Evolutionary conservation across 2,888 invertebrate species (phyloP).

Genomic region (Synanthedon myopaeformis): DNA sequence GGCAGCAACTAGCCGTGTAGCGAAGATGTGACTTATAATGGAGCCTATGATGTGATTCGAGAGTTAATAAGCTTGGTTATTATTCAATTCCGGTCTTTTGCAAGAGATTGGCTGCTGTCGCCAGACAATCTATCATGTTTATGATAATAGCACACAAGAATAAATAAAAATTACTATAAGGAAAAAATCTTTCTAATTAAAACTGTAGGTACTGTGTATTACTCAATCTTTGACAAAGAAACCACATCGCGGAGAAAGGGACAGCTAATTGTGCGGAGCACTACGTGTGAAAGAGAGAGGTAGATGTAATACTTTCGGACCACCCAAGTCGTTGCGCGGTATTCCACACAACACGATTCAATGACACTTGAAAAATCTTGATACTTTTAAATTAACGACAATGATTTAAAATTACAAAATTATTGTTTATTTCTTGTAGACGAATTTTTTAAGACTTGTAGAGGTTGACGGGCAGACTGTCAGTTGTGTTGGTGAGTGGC

Average conservation of each 20-base stretch:
- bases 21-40: no score
- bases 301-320: slow-evolving; percentile 29
- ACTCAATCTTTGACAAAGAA: slow-evolving; percentile 41
- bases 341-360: slow-evolving; percentile 40
- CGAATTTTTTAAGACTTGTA: neutral
- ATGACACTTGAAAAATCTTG: slow-evolving; percentile 37
- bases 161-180: neutral
- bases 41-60: no score
- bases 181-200: neutral
- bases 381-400: slow-evolving; percentile 18
- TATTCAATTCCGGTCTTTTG: no score
- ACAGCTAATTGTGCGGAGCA: slow-evolving; percentile 1
- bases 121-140: neutral
- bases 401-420: slow-evolving; percentile 6
- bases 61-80: no score
- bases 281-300: slow-evolving; percentile 20
- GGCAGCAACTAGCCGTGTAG: no score
- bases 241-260: slow-evolving; percentile 13
- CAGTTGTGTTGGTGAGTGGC: no score
- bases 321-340: slow-evolving; percentile 53
- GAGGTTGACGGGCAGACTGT: no score
- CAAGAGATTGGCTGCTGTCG: no score
- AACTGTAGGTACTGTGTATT: slow-evolving; percentile 8
- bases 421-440: slow-evolving; percentile 8
- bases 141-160: slow-evolving; percentile 1